Conservation (phyloP, 1,140 invertebrate species). For the Adoxophyes honmai region DNA sequence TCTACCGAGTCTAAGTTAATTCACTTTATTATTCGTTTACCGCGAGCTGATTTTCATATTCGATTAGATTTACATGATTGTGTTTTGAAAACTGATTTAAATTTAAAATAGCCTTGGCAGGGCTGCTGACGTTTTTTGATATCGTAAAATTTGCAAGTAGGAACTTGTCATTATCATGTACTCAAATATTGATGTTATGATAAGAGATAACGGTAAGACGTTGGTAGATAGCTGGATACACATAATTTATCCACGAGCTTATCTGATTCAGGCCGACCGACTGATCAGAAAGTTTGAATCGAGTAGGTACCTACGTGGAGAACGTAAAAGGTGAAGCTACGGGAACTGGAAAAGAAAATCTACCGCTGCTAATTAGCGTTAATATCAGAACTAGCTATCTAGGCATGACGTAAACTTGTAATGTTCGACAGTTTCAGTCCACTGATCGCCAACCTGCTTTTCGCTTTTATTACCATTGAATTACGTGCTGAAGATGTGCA, state of each 20-base stretch:
- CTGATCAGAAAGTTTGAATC: too few relatives aligned
- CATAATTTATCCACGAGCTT: neutral
- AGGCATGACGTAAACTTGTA: too few relatives aligned
- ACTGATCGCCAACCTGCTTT: too few relatives aligned
- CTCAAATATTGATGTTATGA: conserved; percentile 14
- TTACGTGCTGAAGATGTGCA: too few relatives aligned
- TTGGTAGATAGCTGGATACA: neutral
- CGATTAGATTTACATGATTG: neutral
- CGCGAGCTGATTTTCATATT: neutral
- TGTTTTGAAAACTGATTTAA: neutral
- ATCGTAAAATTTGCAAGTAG: conserved; percentile 8
- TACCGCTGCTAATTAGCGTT: too few relatives aligned
- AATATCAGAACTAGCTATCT: too few relatives aligned
- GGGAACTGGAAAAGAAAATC: too few relatives aligned
- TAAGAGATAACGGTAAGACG: conserved; percentile 12
- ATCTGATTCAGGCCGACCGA: neutral
- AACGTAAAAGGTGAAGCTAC: too few relatives aligned
- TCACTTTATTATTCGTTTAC: neutral
- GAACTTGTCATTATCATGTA: conserved; percentile 11
- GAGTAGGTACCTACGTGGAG: too few relatives aligned
- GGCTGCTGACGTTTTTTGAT: neutral
- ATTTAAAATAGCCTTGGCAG: neutral
- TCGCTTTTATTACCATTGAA: too few relatives aligned
- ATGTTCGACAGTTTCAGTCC: too few relatives aligned
- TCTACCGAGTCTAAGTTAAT: neutral